Base-by-base conservation (phyloP, 2,113 vertebrate species). In the Sceloporus undulatus region DNA sequence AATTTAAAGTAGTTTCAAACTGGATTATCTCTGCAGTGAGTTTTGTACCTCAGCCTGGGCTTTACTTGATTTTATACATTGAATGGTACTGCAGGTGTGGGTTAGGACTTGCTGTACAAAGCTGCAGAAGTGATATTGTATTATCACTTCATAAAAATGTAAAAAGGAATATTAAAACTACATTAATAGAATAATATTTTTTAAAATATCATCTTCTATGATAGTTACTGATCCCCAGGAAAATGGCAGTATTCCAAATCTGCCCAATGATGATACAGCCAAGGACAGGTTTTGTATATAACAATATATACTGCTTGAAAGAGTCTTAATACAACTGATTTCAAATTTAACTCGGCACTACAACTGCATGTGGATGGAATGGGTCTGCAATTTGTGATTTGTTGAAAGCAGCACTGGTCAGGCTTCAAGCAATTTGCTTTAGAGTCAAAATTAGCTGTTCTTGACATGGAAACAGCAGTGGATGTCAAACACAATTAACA, bases 291-390 rank as follows among this genome's bases (percentile, higher is more conserved):
- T 86, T 74, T 34, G 82, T 84, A 59, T 52, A 91, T 80, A 66
- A 81, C n/a, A n/a, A 79, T 87, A 16, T 48, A 10, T 87, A 56
- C 80, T 82, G 85, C 80, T 95, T 70, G 76, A 86, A 59, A 90
- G 77, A 83, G 79, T 78, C 91, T 79, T 14, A 77, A 73, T 81
- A 70, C 90, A 84, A 94, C 89, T 52, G 86, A 90, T 92, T 85
- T 89, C 38, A 90, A 76, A 79, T 92, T 91, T 87, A 83, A 52
- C 34, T 62, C 84, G 83, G 27, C 25, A 89, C 52, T 88, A 91
- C 73, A 48, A 90, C 59, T 42, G 1, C 71, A 88, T 91, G 7
- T 85, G 18, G 78, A 90, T 91, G 88, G 90, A 34, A 1, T 21
- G 84, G 19, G 54, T 6, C 9, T 79, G 59, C 25, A 84, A 66